Evolutionary conservation across 2,113 vertebrate genomes (phyloP).

Genomic region (Xyrauchen texanus): DNA sequence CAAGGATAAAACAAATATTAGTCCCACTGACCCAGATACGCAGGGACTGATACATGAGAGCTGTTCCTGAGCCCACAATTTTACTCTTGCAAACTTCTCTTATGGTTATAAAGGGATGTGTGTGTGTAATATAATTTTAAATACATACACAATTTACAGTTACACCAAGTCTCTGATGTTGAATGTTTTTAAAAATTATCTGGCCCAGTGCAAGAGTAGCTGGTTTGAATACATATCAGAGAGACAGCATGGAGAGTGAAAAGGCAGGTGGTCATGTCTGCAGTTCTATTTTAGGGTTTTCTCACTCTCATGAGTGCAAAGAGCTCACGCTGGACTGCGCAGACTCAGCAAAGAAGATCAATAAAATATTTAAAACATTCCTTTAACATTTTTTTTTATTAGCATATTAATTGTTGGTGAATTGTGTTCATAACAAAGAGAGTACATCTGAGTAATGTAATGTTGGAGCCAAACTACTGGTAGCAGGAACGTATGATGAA

Average conservation of each 20-base stretch:
- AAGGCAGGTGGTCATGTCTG: constrained; percentile 60
- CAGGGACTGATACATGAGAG: not conserved
- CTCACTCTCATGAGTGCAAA: constrained; percentile 40
- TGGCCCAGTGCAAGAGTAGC: constrained; percentile 12
- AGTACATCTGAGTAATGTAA: too few relatives aligned
- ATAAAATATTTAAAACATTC: too few relatives aligned
- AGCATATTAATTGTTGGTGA: too few relatives aligned
- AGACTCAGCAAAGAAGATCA: not conserved
- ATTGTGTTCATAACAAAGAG: too few relatives aligned
- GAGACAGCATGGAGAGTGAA: not conserved
- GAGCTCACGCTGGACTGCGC: not conserved
- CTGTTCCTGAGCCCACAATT: not conserved
- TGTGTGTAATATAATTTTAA: not conserved
- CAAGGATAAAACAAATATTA: constrained; percentile 4
- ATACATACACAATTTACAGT: constrained; percentile 29
- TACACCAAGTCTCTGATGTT: constrained; percentile 43
- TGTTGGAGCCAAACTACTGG: too few relatives aligned
- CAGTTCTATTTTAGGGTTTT: constrained; percentile 57
- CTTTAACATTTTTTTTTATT: too few relatives aligned
- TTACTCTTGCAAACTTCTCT: not conserved
- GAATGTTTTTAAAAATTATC: constrained; percentile 56
- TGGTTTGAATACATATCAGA: not conserved
- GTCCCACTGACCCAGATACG: constrained; percentile 29
- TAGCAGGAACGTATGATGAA: too few relatives aligned
- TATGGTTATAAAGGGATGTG: not conserved